Evolutionary conservation across 53 echinoderm and acorn worm species (phyloP), one percentile per base, ranked within the genome.

Genomic region (Astropecten irregularis): DNA sequence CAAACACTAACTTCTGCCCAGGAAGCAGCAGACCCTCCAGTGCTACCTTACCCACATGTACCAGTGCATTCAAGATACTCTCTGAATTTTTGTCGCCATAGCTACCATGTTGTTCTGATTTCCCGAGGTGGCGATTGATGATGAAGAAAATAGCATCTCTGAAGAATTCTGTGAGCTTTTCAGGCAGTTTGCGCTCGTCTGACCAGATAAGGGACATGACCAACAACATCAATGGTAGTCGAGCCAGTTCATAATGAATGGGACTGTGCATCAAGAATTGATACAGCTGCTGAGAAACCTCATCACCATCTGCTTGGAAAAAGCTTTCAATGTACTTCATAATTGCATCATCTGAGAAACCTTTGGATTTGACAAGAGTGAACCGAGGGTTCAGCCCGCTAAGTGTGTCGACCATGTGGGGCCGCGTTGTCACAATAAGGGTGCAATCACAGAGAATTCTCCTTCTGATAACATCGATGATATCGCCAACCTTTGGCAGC

Each of bases 401-500:
- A 32, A 81, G 62, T 42, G 22, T 40, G 11, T 42, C 62, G 13
- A 44, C 48, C 31, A 38, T 62, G 11, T 73, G 51, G 22, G 49
- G 73, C 6, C 86, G 49, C 14, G 86, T 73, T 23, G 76, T 85
- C 53, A 85, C 66, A 73, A 74, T 14, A 18, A 73, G 35, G n/a
- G 63, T 64, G 14, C 63, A 46, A 9, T 54, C 66, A 16, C 68
- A 27, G 35, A 85, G 31, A n/a, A 27, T 54, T 38, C 0, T 28
- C 21, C 65, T 85, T 32, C 36, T 36, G 1, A 79, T 56, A 11
- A 79, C 8, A n/a, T 58, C 59, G 36, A 57, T 37, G 46, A 79
- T 40, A 10, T 58, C 40, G 13, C 79, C 47, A 14, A 26, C 44
- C 5, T 26, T 25, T 76, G n/a, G 55, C 56, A 51, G 34, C 40